These are phyloP conservation scores for Takifugu ocellatus DNA, from an alignment of 2,797 vertebrate genomes.

Conservation along the genomic window DNA sequence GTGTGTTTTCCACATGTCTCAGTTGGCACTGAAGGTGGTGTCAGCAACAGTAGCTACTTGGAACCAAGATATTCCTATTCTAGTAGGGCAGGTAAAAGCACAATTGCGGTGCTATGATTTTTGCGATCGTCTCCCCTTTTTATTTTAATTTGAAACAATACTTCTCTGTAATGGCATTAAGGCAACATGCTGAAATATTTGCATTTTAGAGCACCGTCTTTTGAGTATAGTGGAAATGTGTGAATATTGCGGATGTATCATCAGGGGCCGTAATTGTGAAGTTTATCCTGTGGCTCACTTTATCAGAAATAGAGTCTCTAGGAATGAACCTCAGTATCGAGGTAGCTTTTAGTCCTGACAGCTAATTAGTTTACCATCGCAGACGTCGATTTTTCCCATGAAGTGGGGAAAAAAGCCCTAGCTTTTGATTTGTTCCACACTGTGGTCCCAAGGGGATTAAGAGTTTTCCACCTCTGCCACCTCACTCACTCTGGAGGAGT, in stretches of 20 bases:
- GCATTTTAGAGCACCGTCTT: too few species aligned
- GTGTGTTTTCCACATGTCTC: slow-evolving; percentile 29
- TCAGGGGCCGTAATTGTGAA: too few species aligned
- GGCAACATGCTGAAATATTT: too few species aligned
- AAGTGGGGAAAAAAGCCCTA: neutral
- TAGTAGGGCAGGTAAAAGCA: too few species aligned
- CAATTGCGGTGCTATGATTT: too few species aligned
- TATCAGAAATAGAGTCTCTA: neutral
- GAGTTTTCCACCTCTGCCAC: slow-evolving; percentile 20
- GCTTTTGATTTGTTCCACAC: neutral
- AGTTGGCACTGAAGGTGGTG: slow-evolving; percentile 13
- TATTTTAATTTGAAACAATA: too few species aligned
- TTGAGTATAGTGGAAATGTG: too few species aligned
- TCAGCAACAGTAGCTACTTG: too few species aligned
- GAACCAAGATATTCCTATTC: too few species aligned
- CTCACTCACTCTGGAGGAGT: neutral
- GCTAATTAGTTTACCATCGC: neutral
- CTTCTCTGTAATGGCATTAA: too few species aligned
- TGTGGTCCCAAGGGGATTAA: slow-evolving; percentile 13
- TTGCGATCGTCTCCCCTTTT: too few species aligned
- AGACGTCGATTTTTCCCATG: neutral
- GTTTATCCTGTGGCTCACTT: neutral
- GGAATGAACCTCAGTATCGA: neutral
- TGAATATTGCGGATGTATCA: too few species aligned
- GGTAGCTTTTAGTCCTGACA: neutral